A percentile compares a stretch with the other conserved stretches of the same genome.
phyloP scores from a whole-genome alignment of 2,797 vertebrate species.

The Eurystomus glaucurus region DNA sequence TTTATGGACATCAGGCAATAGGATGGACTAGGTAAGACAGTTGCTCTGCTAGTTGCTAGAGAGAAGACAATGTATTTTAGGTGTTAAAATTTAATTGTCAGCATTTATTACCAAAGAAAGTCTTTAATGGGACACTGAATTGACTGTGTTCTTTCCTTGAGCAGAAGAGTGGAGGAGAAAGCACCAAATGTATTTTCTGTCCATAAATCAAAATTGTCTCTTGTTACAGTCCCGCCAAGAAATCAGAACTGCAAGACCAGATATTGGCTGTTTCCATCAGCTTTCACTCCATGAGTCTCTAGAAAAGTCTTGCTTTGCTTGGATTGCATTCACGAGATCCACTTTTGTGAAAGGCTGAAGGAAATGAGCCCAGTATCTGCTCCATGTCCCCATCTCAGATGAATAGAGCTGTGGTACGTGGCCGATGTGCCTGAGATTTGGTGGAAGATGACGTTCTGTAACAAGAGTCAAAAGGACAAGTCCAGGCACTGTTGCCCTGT shows the following conservation, averaged over 20 bases:
- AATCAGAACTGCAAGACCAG: neutral
- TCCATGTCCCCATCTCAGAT: neutral
- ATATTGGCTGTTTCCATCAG: neutral
- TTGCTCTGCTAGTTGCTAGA: neutral
- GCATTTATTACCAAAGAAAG: neutral
- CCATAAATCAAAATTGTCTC: neutral
- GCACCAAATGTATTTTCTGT: neutral
- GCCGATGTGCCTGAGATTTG: too few species aligned
- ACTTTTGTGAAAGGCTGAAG: neutral
- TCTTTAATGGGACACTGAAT: neutral
- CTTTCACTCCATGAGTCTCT: neutral
- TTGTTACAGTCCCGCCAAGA: neutral
- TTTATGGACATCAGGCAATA: neutral
- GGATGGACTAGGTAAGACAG: neutral
- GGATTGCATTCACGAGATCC: neutral
- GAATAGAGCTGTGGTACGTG: neutral
- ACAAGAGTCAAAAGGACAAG: too few species aligned
- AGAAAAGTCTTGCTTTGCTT: neutral
- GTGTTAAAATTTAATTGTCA: neutral
- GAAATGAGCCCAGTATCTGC: neutral
- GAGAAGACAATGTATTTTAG: neutral
- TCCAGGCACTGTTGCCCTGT: too few species aligned
- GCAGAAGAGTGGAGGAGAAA: neutral
- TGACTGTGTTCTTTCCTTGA: fast-evolving
- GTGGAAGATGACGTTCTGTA: too few species aligned